Evolutionary conservation across 2,113 vertebrate species (phyloP).

Genomic region (Aptenodytes patagonicus): DNA sequence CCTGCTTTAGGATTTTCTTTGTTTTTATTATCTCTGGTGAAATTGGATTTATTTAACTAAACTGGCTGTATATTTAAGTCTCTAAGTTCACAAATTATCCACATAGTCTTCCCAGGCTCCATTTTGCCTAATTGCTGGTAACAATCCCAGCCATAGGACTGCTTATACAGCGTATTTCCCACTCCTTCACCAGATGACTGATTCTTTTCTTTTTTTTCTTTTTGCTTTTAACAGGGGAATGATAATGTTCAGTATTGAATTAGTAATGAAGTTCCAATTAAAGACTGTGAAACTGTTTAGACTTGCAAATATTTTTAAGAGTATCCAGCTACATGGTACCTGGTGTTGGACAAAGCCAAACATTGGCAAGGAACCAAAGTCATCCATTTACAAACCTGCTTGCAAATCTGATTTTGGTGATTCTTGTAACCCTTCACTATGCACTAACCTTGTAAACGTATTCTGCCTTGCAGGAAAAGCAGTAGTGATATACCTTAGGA

Average conservation of each 20-base stretch:
- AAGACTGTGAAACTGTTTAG: not conserved
- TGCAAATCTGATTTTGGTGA: not conserved
- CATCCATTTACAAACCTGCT: not conserved
- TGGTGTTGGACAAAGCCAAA: not conserved
- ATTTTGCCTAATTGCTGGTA: not conserved
- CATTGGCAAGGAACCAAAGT: not conserved
- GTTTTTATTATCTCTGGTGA: not conserved
- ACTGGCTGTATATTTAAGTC: not conserved
- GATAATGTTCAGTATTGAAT: not conserved
- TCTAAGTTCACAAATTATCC: not conserved
- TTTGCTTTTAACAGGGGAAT: not conserved
- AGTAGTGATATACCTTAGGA: not conserved
- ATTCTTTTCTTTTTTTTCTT: not conserved
- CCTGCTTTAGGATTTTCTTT: not conserved
- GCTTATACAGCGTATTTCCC: not conserved
- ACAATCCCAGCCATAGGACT: not conserved
- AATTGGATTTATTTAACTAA: constrained; percentile 16
- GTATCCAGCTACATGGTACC: not conserved
- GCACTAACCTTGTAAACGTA: not conserved
- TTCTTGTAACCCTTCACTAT: not conserved
- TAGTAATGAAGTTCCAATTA: not conserved
- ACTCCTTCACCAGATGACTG: not conserved
- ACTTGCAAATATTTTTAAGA: not conserved
- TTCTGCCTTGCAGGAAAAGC: not conserved
- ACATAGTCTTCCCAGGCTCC: not conserved